Evolutionary conservation across 35 echinoderm and acorn worm genomes (phyloP).

Genomic region (Stichopus chloronotus): DNA sequence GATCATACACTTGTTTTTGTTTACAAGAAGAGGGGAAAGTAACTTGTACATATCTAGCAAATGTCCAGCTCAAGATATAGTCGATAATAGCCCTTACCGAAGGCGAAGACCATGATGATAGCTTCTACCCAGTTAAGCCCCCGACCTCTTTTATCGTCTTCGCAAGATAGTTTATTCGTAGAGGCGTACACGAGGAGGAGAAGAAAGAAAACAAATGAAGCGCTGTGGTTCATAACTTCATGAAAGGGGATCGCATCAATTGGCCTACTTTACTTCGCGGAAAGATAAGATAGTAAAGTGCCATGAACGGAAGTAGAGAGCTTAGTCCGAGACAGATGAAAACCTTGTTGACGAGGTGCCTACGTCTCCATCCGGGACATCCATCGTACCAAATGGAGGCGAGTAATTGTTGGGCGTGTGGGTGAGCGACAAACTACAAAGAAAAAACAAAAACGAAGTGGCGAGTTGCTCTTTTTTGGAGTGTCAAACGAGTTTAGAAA

Average conservation of each 20-base stretch:
- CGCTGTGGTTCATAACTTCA: constrained; percentile 99
- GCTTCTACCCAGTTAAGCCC: constrained; percentile 60
- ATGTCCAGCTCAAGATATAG: background rate
- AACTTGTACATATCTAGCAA: too few species aligned
- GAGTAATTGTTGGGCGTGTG: constrained; percentile 89
- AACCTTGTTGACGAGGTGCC: constrained; percentile 72
- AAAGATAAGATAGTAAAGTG: constrained; percentile 89
- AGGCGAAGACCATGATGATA: constrained; percentile 74
- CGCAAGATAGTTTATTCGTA: background rate
- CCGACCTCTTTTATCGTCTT: constrained; percentile 49
- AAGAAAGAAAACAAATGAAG: constrained; percentile 90
- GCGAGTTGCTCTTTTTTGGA: background rate
- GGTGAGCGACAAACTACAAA: constrained; percentile 88
- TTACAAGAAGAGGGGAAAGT: too few species aligned
- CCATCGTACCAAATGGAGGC: constrained; percentile 98
- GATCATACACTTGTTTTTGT: too few species aligned
- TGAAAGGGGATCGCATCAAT: constrained; percentile 89
- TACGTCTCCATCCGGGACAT: constrained; percentile 82
- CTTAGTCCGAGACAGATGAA: constrained; percentile 75
- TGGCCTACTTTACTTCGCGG: constrained; percentile 76
- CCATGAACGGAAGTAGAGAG: constrained; percentile 79
- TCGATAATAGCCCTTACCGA: constrained; percentile 65
- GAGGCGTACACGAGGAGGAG: constrained; percentile 84
- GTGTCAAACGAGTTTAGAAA: too few species aligned
- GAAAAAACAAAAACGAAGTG: background rate